A percentile compares a stretch with the other conserved stretches of the same genome.
phyloP scores from a whole-genome alignment of 2,113 vertebrate genomes.

The Eira barbara region DNA sequence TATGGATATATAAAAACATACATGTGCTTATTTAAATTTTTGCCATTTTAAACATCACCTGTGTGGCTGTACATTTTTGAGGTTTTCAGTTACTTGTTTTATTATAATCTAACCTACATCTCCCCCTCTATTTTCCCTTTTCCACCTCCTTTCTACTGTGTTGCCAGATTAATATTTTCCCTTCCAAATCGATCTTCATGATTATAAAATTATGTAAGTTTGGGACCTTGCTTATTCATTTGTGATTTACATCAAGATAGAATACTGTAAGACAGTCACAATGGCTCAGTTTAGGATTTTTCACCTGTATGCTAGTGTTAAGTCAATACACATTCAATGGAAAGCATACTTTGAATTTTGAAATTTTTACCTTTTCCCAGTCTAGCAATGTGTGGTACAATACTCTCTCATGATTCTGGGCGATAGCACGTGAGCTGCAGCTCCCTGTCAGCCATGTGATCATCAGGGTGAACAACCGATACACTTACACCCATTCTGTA shows the following conservation, averaged over 20 bases:
- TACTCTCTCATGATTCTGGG: not conserved
- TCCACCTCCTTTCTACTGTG: not conserved
- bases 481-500: not conserved
- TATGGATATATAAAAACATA: not conserved
- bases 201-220: not conserved
- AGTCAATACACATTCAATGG: not conserved
- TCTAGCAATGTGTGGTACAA: not conserved
- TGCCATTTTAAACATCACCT: not conserved
- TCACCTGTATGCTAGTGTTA: not conserved
- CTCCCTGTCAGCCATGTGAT: not conserved
- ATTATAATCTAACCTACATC: not conserved
- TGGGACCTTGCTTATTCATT: not conserved
- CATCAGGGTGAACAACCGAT: not conserved
- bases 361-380: not conserved
- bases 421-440: not conserved
- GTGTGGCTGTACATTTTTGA: not conserved
- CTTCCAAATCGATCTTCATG: not conserved
- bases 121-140: not conserved
- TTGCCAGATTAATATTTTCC: not conserved
- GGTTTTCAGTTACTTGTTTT: not conserved
- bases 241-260: not conserved
- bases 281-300: not conserved
- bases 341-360: not conserved
- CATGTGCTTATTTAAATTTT: not conserved
- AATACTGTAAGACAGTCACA: not conserved